Evolutionary conservation across 2,888 invertebrate genomes (phyloP), one percentile per base, ranked within the genome.

Genomic region (Acrobeloides nanus): DNA sequence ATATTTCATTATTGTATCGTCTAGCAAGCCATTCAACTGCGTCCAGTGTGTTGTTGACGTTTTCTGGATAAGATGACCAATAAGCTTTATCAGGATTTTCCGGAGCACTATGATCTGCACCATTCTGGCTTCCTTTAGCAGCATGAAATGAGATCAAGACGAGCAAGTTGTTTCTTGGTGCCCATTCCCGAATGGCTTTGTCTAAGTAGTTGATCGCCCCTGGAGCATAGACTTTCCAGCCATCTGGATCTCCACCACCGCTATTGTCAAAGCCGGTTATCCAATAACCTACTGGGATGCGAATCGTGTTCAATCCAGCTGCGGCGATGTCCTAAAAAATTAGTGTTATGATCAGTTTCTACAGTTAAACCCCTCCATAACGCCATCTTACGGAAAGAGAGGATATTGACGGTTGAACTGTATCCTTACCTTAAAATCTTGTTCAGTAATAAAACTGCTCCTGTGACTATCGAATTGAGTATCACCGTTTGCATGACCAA

Each of bases 111-210:
- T 42, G 35, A 42, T 42, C 42, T 20, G 27, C 39, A 8, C 42
- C 42, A 26, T 42, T 42, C 39, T 42, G 42, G 23, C 42, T 42
- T 1, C 42, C 42, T 21, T 42, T 42, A 37, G 42, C 42, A 24
- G 42, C 42, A 34, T 42, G 42, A 12, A 42, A 25, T 12, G 42
- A 42, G 23, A 42, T 42, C 3, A 42, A 3, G 2, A 42, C 42
- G 8, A 42, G n/a, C 27, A 42, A 23, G 23, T 42, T 42, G 43
- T 42, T 31, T 15, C 23, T 43, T 12, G 42, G 42, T 2, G 15
- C 42, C 42, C 42, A 42, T 34, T 42, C 44, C 2, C 32, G 6
- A 26, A 42, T 42, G 4, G 42, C 42, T 27, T 33, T 42, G 12
- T 42, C 42, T 7, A 42, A 17, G 12, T 42, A 42, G 43, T 26